phyloP scores from a whole-genome alignment of 2,888 invertebrate genomes.

The Ferdinandea cuprea region DNA sequence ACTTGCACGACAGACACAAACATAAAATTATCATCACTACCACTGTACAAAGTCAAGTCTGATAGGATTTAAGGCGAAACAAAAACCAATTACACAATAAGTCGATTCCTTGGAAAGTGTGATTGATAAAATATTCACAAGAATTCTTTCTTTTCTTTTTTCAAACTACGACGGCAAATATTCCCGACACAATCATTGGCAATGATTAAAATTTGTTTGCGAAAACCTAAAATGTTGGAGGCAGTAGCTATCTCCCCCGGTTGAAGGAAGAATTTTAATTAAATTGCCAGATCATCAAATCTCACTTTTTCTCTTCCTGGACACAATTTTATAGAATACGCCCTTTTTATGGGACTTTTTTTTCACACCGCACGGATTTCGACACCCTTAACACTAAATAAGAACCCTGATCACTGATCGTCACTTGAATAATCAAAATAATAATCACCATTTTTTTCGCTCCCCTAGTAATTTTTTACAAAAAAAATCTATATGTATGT shows the following conservation, averaged over 20 bases:
- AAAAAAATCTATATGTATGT: constrained; percentile 16
- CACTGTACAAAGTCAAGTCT: constrained; percentile 34
- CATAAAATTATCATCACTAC: constrained; percentile 26
- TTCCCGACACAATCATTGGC: constrained; percentile 39
- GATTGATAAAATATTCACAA: constrained; percentile 61
- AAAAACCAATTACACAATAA: constrained; percentile 70
- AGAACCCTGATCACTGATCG: constrained; percentile 35
- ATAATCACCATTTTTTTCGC: constrained; percentile 69
- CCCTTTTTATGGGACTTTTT: constrained; percentile 45
- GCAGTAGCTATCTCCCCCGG: not conserved
- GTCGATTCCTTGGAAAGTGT: constrained; percentile 65
- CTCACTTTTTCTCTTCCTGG: constrained; percentile 43
- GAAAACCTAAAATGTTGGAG: constrained; percentile 6
- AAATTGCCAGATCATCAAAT: constrained; percentile 71
- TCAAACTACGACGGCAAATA: not conserved
- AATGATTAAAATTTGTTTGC: not conserved
- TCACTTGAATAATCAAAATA: constrained; percentile 33
- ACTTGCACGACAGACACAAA: constrained; percentile 67
- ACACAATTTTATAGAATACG: constrained; percentile 56
- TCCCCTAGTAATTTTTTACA: constrained; percentile 59
- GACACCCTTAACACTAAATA: constrained; percentile 30
- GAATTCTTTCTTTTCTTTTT: constrained; percentile 31
- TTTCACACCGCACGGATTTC: not conserved
- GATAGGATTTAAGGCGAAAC: constrained; percentile 72
- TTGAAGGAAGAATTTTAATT: constrained; percentile 37